Conservation (phyloP, 2,113 vertebrate species). For the Callaeas wilsoni region DNA sequence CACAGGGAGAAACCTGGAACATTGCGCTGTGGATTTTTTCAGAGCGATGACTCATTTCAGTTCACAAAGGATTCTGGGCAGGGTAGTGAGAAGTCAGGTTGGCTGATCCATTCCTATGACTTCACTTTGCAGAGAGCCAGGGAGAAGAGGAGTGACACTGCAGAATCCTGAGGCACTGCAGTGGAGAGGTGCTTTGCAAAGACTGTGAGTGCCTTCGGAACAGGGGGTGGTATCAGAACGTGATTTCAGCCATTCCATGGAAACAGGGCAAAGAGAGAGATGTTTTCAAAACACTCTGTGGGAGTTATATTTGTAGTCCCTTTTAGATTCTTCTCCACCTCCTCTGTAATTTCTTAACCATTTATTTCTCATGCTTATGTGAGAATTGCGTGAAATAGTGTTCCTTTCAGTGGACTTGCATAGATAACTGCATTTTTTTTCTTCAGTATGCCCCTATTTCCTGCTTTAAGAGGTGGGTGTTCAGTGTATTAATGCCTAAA, state of each 20-base stretch:
- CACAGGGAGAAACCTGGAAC: conserved; percentile 63
- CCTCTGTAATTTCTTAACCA: conserved; percentile 39
- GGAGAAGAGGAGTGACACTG: conserved; percentile 69
- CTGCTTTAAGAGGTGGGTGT: conserved; percentile 47
- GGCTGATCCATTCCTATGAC: conserved; percentile 73
- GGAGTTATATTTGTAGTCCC: conserved; percentile 44
- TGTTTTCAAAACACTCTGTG: conserved; percentile 15
- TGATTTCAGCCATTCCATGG: conserved; percentile 3
- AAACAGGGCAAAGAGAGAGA: conserved; percentile 31
- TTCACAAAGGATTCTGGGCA: conserved; percentile 80
- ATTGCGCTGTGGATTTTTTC: conserved; percentile 61
- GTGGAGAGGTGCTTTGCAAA: conserved; percentile 58
- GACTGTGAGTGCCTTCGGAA: conserved; percentile 35
- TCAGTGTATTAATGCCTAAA: conserved; percentile 13
- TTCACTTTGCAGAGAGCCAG: conserved; percentile 77
- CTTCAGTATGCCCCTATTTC: not conserved
- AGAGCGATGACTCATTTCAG: conserved; percentile 76
- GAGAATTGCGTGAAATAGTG: not conserved
- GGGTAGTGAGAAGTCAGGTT: conserved; percentile 74
- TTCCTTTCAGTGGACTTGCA: conserved; percentile 8
- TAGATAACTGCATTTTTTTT: not conserved
- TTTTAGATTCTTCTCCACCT: conserved; percentile 9
- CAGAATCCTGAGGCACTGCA: conserved; percentile 72
- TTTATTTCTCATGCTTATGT: conserved; percentile 19
- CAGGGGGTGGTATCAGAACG: conserved; percentile 23